These are phyloP conservation scores for Hypotaenidia okinawae DNA, from an alignment of 2,797 vertebrate species.

Conservation along the genomic window DNA sequence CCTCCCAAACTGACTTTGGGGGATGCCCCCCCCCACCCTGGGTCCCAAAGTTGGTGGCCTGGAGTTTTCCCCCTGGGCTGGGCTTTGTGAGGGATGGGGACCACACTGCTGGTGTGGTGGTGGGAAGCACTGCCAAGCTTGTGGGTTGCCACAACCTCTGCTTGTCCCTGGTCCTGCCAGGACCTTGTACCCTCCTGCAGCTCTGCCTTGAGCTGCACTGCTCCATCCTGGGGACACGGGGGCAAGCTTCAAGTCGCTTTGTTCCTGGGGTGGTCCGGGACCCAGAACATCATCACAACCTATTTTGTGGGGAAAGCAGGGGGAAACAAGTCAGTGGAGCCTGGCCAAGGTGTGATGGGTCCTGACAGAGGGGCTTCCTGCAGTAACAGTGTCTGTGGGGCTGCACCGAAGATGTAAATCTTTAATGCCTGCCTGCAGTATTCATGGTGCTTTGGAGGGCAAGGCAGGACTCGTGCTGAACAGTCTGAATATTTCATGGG, in stretches of 20 bases:
- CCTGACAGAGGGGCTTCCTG: fast-evolving
- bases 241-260: fast-evolving
- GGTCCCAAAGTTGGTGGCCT: too few relatives aligned
- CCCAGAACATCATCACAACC: neutral
- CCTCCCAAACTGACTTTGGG: too few relatives aligned
- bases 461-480: neutral
- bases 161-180: neutral
- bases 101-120: fast-evolving
- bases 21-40: too few relatives aligned
- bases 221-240: fast-evolving
- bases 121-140: neutral
- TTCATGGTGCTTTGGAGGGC: neutral
- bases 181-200: neutral
- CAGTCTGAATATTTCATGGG: slow-evolving; percentile 43
- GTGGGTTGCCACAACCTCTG: fast-evolving
- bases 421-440: slow-evolving; percentile 59
- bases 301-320: neutral
- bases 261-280: neutral
- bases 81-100: neutral
- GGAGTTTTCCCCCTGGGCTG: too few relatives aligned
- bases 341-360: fast-evolving
- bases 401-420: neutral
- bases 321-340: neutral
- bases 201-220: neutral
- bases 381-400: fast-evolving